A percentile compares a stretch with the other conserved stretches of the same genome.
These are phyloP conservation scores for Malthinus flaveolus DNA, from an alignment of 2,888 invertebrate genomes.

Conservation along the genomic window DNA sequence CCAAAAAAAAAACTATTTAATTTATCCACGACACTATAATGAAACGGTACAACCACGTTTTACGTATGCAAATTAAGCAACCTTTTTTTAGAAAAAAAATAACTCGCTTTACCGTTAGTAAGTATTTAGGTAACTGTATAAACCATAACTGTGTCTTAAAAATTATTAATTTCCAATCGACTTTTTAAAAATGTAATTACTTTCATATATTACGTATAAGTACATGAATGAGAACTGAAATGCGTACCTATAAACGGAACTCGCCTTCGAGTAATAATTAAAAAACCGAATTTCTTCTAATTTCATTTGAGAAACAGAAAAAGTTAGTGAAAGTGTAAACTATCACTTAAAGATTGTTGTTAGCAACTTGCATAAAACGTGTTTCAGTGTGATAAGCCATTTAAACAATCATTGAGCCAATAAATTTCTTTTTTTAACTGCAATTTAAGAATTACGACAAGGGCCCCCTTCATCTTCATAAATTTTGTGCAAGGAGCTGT, in stretches of 20 bases:
- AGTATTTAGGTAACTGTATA: constrained; percentile 13
- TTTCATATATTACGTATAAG: no score
- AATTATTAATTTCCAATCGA: neutral
- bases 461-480: no score
- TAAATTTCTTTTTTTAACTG: no score
- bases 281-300: neutral
- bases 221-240: no score
- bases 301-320: constrained; percentile 1
- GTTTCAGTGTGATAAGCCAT: no score
- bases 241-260: no score
- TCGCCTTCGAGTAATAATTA: no score
- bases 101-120: constrained; percentile 13
- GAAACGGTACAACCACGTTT: constrained; percentile 10
- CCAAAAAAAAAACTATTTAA: neutral
- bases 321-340: constrained; percentile 8
- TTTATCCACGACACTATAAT: neutral
- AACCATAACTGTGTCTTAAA: constrained; percentile 6
- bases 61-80: constrained; percentile 13
- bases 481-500: no score
- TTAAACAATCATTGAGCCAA: no score
- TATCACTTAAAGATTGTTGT: constrained; percentile 1
- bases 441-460: no score
- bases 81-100: constrained; percentile 1
- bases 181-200: no score
- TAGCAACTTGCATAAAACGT: neutral